Evolutionary conservation across 2,797 vertebrate species (phyloP).

Genomic region (Squalus acanthias): DNA sequence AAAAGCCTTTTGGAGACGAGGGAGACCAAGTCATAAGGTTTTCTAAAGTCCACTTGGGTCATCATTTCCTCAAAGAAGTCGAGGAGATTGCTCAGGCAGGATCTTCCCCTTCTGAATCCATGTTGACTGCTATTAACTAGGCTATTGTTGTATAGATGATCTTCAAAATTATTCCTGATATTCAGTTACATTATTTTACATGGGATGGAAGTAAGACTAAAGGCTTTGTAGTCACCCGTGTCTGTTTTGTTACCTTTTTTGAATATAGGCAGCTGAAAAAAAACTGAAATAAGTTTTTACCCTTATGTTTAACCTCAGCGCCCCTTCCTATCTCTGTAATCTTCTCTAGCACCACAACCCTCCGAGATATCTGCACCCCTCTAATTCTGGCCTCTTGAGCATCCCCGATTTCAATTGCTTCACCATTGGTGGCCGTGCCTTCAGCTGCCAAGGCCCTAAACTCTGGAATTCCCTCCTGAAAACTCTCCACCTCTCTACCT

Average conservation of each 20-base stretch:
- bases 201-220: neutral
- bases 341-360: too few relatives aligned
- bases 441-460: too few relatives aligned
- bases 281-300: neutral
- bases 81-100: neutral
- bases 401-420: too few relatives aligned
- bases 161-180: neutral
- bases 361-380: too few relatives aligned
- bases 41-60: neutral
- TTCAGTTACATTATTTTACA: neutral
- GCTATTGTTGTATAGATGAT: neutral
- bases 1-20: neutral
- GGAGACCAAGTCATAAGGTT: neutral
- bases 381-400: too few relatives aligned
- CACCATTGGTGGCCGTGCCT: too few relatives aligned
- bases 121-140: neutral
- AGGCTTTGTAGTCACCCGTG: neutral
- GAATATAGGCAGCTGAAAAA: neutral
- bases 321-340: too few relatives aligned
- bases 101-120: neutral
- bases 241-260: neutral
- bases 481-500: too few relatives aligned
- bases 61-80: neutral
- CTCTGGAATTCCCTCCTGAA: too few relatives aligned
- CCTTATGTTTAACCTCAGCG: neutral